Percentiles rank a stretch among this genome's conserved stretches.
Evolutionary conservation across 2,797 vertebrate species (phyloP).

Genomic region (Sebastes itinus): DNA sequence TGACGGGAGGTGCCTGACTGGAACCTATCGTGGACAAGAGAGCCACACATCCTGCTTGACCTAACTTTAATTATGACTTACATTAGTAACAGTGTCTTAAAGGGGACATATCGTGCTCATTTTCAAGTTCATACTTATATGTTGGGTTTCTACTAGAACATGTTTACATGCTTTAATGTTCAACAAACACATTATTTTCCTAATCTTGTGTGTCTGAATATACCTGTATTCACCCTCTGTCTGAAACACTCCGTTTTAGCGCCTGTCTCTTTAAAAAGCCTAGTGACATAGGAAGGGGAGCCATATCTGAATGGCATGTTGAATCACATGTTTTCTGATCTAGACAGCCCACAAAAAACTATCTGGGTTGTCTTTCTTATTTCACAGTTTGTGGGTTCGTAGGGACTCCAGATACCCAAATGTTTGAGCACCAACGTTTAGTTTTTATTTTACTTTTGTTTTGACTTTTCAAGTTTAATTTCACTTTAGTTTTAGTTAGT

Average conservation of each 20-base stretch:
- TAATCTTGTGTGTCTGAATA: no score
- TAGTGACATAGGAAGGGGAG: no score
- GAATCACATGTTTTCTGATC: no score
- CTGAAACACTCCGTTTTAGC: fast-evolving
- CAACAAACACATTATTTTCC: background rate
- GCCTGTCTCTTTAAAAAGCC: background rate
- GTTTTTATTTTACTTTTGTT: no score
- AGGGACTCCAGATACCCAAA: fast-evolving
- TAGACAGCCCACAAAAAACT: no score
- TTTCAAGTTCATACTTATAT: background rate
- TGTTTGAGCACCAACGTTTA: fast-evolving
- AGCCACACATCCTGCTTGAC: background rate
- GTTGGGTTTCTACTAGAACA: background rate
- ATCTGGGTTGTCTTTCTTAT: no score
- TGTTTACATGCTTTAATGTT: background rate
- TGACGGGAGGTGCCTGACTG: background rate
- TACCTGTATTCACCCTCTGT: background rate
- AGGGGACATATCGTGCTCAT: background rate
- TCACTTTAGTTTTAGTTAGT: no score
- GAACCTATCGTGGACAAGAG: background rate
- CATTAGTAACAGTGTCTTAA: background rate
- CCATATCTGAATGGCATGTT: no score
- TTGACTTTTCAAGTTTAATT: no score
- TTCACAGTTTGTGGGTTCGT: background rate
- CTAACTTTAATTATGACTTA: background rate